Evolutionary conservation across 1,140 invertebrate genomes (phyloP), one percentile per base, ranked within the genome.

Genomic region (Hestina assimilis): DNA sequence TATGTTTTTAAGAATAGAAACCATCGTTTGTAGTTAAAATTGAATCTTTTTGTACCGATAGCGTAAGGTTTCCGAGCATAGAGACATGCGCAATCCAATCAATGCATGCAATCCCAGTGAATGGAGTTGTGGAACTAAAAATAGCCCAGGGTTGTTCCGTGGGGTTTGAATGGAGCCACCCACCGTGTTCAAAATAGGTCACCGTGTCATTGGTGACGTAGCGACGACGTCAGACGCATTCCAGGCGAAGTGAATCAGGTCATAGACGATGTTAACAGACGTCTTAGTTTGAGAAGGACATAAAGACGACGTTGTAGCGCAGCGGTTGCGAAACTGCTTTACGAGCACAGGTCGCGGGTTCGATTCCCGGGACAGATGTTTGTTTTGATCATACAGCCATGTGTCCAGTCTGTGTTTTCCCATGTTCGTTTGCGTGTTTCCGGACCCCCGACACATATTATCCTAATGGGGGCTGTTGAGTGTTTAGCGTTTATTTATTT

Each of bases 111-210:
- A 11, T 15, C 19, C 41, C 21, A 64, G 67, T 84, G 79, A 84
- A 82, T 84, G 81, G 69, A 82, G 69, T 81, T 72, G 75, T 77
- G 71, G 51, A 53, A 45, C 72, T 82, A 84, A 76, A 82, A 78
- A 82, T 84, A 84, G 73, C 52, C 50, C 41, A 23, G 59, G 63
- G 42, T 43, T 61, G 45, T 66, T 63, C 52, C 52, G 66, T 67
- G 66, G 70, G 33, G 72, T 35, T 61, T 84, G 79, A 84, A 84
- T 84, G 81, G 72, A 64, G 38, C 48, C 55, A 48, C 29, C 51
- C 57, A 50, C 59, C 48, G 52, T 54, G 38, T 45, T 14, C 41
- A 43, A 84, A 70, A 76, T 84, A 69, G 81, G 81, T 56, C 77
- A 84, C 29, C 69, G 67, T 82, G 81, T 66, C 78, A 72, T 17